phyloP scores from a whole-genome alignment of 2,888 invertebrate genomes.

The Gnatocerus cornutus region DNA sequence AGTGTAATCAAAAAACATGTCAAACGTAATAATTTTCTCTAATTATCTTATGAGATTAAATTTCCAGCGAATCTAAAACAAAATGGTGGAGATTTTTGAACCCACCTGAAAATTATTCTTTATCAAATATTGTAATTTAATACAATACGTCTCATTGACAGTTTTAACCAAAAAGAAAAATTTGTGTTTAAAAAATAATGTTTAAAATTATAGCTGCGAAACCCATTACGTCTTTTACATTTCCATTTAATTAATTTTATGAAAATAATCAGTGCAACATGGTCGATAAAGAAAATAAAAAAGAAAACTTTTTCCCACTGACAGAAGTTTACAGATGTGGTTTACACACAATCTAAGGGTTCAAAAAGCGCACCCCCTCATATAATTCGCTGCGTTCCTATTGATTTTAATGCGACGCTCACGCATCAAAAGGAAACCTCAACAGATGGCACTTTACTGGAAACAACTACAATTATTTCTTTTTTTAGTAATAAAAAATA shows the following conservation, averaged over 20 bases:
- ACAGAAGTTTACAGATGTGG: constrained; percentile 14
- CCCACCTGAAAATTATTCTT: too few relatives aligned
- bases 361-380: constrained; percentile 25
- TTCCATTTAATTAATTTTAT: not conserved
- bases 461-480: not conserved
- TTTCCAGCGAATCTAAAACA: too few relatives aligned
- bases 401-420: constrained; percentile 31
- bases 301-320: constrained; percentile 9
- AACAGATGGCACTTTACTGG: constrained; percentile 34
- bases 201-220: too few relatives aligned
- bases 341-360: constrained; percentile 18
- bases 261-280: not conserved
- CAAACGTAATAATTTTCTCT: too few relatives aligned
- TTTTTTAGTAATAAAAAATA: constrained; percentile 1
- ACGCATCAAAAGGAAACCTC: constrained; percentile 10
- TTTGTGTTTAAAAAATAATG: too few relatives aligned
- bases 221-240: too few relatives aligned
- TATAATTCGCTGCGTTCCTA: constrained; percentile 21
- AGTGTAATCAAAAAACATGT: too few relatives aligned
- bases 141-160: too few relatives aligned
- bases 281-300: not conserved
- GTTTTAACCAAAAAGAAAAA: too few relatives aligned
- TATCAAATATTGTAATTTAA: too few relatives aligned
- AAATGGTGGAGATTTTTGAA: too few relatives aligned
- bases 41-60: too few relatives aligned